Percentiles rank a stretch among this genome's conserved stretches.
phyloP scores from a whole-genome alignment of 2,113 vertebrate genomes.

The Siniperca knerii region DNA sequence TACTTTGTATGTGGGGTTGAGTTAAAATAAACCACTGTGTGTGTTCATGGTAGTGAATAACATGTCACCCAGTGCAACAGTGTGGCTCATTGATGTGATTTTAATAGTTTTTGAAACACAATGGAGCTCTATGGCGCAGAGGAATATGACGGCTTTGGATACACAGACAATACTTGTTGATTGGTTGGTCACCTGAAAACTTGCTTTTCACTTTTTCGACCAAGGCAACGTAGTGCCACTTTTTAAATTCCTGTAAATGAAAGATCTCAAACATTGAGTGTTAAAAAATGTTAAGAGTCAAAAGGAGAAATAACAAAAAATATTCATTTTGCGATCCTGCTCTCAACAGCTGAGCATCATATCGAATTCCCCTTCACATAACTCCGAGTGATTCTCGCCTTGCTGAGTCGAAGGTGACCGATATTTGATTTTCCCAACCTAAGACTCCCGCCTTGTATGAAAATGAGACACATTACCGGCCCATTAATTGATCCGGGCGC shows the following conservation, averaged over 20 bases:
- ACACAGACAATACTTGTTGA: too few species aligned
- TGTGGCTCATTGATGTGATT: neutral
- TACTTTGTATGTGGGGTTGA: neutral
- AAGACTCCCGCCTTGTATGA: constrained; percentile 65
- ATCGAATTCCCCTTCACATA: constrained; percentile 57
- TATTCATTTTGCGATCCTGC: neutral
- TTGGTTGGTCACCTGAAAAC: neutral
- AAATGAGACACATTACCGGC: constrained; percentile 81
- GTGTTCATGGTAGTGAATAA: neutral
- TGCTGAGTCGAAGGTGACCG: constrained; percentile 65
- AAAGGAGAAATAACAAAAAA: constrained; percentile 23
- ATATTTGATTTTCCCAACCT: constrained; percentile 68
- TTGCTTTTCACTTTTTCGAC: neutral
- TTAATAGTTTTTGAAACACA: too few species aligned
- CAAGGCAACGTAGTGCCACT: neutral
- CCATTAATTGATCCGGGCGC: constrained; percentile 81
- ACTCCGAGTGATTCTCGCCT: constrained; percentile 35
- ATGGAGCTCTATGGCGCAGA: too few species aligned
- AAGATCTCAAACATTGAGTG: neutral
- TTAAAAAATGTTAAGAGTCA: constrained; percentile 1
- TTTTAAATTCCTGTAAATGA: neutral
- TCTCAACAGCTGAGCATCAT: constrained; percentile 28
- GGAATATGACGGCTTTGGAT: too few species aligned
- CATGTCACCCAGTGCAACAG: neutral
- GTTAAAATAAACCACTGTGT: neutral